A percentile compares a stretch with the other conserved stretches of the same genome.
Evolutionary conservation across 2,888 invertebrate genomes (phyloP).

Genomic region (Orchestes rusci): DNA sequence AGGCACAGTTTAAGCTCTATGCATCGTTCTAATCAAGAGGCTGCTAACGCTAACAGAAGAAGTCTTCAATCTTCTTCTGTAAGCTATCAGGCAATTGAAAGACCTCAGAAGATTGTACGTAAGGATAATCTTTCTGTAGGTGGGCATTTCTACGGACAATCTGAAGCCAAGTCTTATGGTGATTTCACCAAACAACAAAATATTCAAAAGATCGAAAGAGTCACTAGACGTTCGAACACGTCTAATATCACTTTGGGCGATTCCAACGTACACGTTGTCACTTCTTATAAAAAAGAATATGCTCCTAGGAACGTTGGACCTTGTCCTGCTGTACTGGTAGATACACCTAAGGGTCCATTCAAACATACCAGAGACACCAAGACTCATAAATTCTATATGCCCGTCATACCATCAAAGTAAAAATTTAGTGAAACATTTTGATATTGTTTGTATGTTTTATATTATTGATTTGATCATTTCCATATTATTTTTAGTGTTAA

Average conservation of each 20-base stretch:
- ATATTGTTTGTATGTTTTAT: not conserved
- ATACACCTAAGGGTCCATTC: slow-evolving; percentile 67
- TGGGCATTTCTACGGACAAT: slow-evolving; percentile 66
- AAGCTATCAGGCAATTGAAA: slow-evolving; percentile 46
- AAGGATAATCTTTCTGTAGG: slow-evolving; percentile 66
- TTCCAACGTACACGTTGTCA: slow-evolving; percentile 49
- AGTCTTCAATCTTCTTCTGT: slow-evolving; percentile 45
- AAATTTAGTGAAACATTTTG: slow-evolving; percentile 1
- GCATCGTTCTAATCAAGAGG: slow-evolving; percentile 59
- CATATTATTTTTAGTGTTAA: slow-evolving; percentile 3
- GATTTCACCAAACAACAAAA: slow-evolving; percentile 51
- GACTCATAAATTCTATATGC: slow-evolving; percentile 75
- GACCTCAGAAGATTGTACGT: slow-evolving; percentile 54
- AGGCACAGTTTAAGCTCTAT: slow-evolving; percentile 72
- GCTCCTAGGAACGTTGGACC: slow-evolving; percentile 63
- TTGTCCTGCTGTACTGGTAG: slow-evolving; percentile 73
- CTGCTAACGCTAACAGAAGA: slow-evolving; percentile 48
- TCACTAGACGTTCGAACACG: slow-evolving; percentile 58
- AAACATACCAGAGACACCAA: slow-evolving; percentile 79
- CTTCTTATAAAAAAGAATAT: slow-evolving; percentile 72
- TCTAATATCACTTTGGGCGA: slow-evolving; percentile 75
- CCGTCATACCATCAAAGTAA: slow-evolving; percentile 24
- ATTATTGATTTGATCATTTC: not conserved
- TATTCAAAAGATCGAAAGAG: slow-evolving; percentile 52
- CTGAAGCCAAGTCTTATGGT: slow-evolving; percentile 64